Evolutionary conservation across 2,113 vertebrate species (phyloP), one percentile per base, ranked within the genome.

Genomic region (Sakesphorus luctuosus): DNA sequence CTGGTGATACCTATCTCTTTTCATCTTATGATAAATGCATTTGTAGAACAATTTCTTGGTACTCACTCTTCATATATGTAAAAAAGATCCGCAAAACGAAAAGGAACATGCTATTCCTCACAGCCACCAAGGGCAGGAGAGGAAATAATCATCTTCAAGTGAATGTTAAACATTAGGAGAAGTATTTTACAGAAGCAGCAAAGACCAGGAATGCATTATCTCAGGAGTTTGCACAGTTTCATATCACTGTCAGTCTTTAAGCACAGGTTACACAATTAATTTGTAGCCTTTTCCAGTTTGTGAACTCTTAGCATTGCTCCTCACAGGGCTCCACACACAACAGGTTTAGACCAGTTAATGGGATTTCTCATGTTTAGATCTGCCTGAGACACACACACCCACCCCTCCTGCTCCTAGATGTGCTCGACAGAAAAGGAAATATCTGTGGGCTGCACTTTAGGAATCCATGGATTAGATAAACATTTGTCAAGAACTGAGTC

Each of bases 11-110:
- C 44, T 96, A 92, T 90, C 79, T 94, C 85, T 90, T 92, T 95
- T 94, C 88, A 88, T 92, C 76, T 92, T 88, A 56, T 31, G 43
- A 94, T 90, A 88, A 94, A 90, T 88, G 83, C 84, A 92, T 91
- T 95, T 89, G 95, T 81, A 89, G 93, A 92, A 89, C 65, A 92
- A 78, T 90, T 95, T 93, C 65, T 94, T 92, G 68, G 26, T 71
- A 81, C 47, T 93, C 65, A 63, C 38, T 87, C 47, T 87, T 91
- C 44, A 10, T 92, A 84, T 93, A 95, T 94, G 96, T 91, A 95
- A 94, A 96, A 95, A 62, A 93, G 35, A 56, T 78, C 83, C 63
- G 86, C 68, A 59, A 90, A 89, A 86, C 93, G 91, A 89, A 94
- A 95, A 90, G 46, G 73, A 90, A 77, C 86, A 61, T n/a, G 47